Evolutionary conservation across 23 tunicate species (phyloP), one percentile per base, ranked within the genome.

Genomic region (Styela plicata): DNA sequence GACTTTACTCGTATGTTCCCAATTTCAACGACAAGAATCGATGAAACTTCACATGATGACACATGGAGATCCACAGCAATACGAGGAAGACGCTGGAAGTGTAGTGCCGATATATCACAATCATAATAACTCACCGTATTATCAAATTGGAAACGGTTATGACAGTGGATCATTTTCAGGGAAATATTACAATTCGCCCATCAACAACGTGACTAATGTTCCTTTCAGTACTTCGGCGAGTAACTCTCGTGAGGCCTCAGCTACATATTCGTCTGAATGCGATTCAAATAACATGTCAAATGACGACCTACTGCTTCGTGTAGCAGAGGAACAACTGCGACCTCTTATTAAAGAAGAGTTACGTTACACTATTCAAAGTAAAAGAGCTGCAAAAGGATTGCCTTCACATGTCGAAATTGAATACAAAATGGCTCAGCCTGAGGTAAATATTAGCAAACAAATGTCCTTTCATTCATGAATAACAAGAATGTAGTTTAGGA

Each of bases 341-440:
- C 92, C 97, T n/a, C 82, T 92, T 7, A 92, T 92, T 19, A 92
- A 92, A 74, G 92, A 87, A 80, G 97, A 92, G 63, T 73, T 92
- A 32, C 79, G 97, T 33, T 83, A 82, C 31, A 78, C 97, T 1
- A 92, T 92, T 24, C 91, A 87, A 63, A 79, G 84, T 74, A 87
- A 84, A 79, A 34, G 97, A 74, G 63, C 80, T 24, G 97, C 97
- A 2, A 82, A 91, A 71, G 97, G 97, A 16, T 70, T 92, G 34
- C 97, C 97, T 16, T 86, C 62, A 31, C 86, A 37, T 19, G 88
- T 92, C 3, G 86, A 92, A 69, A 79, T 80, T 76, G 97, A 92
- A 68, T 79, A 74, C 86, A 92, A 84, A 80, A 28, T 26, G 25
- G 82, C 85, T 30, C 67, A 53, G 64, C 63, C 82, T 18, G 97